Base-by-base conservation (phyloP, 2,797 vertebrate species). In the Poecilia velifera region DNA sequence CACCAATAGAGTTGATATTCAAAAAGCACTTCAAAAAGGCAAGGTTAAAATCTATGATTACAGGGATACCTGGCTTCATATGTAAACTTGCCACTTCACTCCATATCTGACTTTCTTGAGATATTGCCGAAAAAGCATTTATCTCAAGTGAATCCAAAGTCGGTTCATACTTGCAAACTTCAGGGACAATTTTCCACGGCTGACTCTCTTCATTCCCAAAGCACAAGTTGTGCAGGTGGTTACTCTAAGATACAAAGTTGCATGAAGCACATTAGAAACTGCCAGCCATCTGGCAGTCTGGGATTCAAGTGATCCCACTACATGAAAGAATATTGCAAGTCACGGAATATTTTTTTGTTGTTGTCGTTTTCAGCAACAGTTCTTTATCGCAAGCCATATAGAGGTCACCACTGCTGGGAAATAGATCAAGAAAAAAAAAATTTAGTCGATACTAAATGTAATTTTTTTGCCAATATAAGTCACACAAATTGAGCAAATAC, bases 151-250 rank as follows among this genome's bases (percentile, higher is more conserved):
- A 74, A 34, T 73, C 47, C 49, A 53, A 34, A 53, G 31, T 36
- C 28, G 6, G 31, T 25, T 53, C 45, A 31, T 28, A 31, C 1
- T 31, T 43, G 25, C 25, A 43, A 41, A 41, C 14, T 59, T 75
- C 74, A 46, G 41, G 74, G n/a, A 75, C n/a, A 62, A 25, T 31
- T 76, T 74, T 46, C 16, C 43, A 22, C 22, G 46, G 10, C 53
- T 74, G 22, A 55, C n/a, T 74, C 13, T 45, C 16, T 59, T 31
- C 39, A 45, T 75, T 20, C n/a, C n/a, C 28, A 45, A 45, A 57
- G 72, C 20, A 41, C 22, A 39, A 43, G 74, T 45, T 75, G 28
- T n/a, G 3, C 22, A 55, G 36, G 72, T 53, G 36, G 55, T 20
- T 41, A 62, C n/a, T 31, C 8, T 10, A 62, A 45, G 74, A 46